Evolutionary conservation across 2,797 vertebrate genomes (phyloP).

Genomic region (Clarias fuscus): DNA sequence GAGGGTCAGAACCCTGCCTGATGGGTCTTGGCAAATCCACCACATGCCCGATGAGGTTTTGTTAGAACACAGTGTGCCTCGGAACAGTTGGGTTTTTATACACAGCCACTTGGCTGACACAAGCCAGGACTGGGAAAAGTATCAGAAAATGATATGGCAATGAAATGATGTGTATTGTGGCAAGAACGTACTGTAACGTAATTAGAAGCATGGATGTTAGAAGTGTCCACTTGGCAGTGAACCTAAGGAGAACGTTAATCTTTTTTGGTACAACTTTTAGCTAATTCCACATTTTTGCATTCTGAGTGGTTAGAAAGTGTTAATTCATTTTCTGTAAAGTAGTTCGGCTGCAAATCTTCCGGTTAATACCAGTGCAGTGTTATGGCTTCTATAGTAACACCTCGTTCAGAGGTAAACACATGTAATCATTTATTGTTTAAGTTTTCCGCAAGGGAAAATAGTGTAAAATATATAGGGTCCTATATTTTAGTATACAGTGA

Average conservation of each 20-base stretch:
- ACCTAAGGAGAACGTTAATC: not conserved
- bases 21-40: conserved; percentile 61
- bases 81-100: not conserved
- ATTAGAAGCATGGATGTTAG: not conserved
- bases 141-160: not conserved
- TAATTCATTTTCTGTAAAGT: not conserved
- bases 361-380: not conserved
- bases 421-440: not conserved
- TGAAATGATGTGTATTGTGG: not conserved
- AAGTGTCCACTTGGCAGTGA: not conserved
- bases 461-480: no score
- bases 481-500: no score
- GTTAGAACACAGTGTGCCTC: conserved; percentile 23
- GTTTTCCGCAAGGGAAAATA: not conserved
- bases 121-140: not conserved
- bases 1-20: conserved; percentile 64
- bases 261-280: not conserved
- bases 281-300: not conserved
- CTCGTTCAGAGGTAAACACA: not conserved
- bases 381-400: not conserved
- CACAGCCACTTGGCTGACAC: not conserved
- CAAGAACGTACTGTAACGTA: not conserved
- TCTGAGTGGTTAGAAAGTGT: not conserved
- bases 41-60: conserved; percentile 60
- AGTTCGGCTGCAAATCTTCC: not conserved